A percentile compares a stretch with the other conserved stretches of the same genome.
Conservation (phyloP, 2,888 invertebrate genomes). For the Hypercompe scribonia region DNA sequence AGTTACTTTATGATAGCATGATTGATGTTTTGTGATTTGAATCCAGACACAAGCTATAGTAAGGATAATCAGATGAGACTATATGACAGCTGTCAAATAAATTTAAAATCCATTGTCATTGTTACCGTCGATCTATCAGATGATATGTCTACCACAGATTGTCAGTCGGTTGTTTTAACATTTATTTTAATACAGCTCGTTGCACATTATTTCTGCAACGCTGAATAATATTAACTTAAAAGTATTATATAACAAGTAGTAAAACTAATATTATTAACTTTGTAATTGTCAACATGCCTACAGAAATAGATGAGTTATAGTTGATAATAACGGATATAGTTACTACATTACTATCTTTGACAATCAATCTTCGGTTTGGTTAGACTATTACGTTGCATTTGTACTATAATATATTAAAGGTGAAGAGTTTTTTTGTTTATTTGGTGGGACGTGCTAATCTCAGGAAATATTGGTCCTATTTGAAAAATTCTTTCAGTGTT, state of each 20-base stretch:
- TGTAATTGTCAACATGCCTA: not conserved
- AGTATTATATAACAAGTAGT: not conserved
- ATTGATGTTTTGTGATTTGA: not conserved
- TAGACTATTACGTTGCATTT: conserved; percentile 5
- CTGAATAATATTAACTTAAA: not conserved
- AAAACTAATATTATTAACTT: not conserved
- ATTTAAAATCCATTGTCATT: not conserved
- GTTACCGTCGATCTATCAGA: not conserved
- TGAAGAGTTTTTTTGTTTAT: too few species aligned
- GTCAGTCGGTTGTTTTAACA: not conserved
- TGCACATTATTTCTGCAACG: not conserved
- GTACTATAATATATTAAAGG: too few species aligned
- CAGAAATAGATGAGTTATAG: not conserved
- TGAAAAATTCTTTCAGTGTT: too few species aligned
- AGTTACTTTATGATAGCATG: not conserved
- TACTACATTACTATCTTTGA: not conserved
- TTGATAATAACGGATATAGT: not conserved
- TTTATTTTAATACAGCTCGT: not conserved
- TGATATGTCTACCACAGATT: not conserved
- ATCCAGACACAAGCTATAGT: not conserved
- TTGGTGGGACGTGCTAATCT: too few species aligned
- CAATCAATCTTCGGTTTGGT: not conserved
- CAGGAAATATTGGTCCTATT: too few species aligned
- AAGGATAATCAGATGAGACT: not conserved
- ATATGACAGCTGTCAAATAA: not conserved